phyloP scores from a whole-genome alignment of 2,888 invertebrate genomes.

The Lycia hirtaria region DNA sequence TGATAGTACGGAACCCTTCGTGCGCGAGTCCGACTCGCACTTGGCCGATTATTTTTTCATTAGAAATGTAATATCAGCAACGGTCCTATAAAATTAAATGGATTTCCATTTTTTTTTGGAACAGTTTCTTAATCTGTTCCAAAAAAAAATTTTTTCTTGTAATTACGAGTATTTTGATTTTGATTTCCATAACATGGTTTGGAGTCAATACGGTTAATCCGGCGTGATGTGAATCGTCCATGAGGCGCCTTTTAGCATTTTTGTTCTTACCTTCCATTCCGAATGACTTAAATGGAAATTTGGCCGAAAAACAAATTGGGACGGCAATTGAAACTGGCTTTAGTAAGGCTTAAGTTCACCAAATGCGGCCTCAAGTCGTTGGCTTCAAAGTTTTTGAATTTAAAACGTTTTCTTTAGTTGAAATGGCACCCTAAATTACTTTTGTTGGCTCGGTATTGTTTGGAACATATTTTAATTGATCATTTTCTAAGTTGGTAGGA shows the following conservation, averaged over 20 bases:
- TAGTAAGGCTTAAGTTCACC: constrained; percentile 32
- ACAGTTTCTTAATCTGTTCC: no score
- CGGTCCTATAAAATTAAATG: no score
- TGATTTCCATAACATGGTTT: no score
- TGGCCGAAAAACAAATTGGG: constrained; percentile 47
- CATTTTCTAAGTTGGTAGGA: constrained; percentile 55
- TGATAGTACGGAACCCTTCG: no score
- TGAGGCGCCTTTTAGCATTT: constrained; percentile 44
- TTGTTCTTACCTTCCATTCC: constrained; percentile 44
- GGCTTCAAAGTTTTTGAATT: constrained; percentile 46
- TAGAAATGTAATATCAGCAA: no score
- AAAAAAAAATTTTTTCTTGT: no score
- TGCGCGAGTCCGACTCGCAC: no score
- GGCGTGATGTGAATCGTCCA: neutral
- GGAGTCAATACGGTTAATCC: no score
- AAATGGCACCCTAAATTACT: constrained; percentile 33
- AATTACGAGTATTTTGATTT: no score
- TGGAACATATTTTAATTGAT: constrained; percentile 49
- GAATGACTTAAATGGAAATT: constrained; percentile 45
- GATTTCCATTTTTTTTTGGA: no score
- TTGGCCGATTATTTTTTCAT: no score
- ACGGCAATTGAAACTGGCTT: constrained; percentile 47
- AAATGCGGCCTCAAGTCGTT: constrained; percentile 36
- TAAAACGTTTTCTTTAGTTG: constrained; percentile 41
- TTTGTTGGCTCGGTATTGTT: constrained; percentile 36